A percentile compares a stretch with the other conserved stretches of the same genome.
Evolutionary conservation across 2,113 vertebrate genomes (phyloP).

Genomic region (Gopherus evgoodei): DNA sequence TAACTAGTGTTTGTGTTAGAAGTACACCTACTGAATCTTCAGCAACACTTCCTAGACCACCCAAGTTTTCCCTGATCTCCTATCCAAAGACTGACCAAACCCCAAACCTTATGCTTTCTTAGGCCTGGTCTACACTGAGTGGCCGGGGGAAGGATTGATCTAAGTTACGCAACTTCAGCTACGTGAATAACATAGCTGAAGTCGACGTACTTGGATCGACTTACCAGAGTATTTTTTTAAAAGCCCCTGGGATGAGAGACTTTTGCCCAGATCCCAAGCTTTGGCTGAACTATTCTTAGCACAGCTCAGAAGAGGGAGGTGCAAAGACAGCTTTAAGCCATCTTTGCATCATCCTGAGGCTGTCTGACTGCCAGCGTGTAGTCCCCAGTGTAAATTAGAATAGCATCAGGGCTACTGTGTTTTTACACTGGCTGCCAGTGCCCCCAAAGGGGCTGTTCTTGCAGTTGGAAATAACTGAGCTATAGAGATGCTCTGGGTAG

Average conservation of each 20-base stretch:
- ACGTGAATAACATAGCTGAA: no score
- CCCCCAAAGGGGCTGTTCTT: neutral
- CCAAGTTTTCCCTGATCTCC: conserved; percentile 15
- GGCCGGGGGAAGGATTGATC: no score
- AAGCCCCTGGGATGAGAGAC: conserved; percentile 36
- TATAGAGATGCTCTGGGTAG: neutral
- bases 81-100: conserved; percentile 2
- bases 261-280: conserved; percentile 42
- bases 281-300: conserved; percentile 58
- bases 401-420: conserved; percentile 51
- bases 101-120: conserved; percentile 23
- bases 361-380: conserved; percentile 12
- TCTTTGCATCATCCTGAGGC: conserved; percentile 52
- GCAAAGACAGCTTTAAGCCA: conserved; percentile 57
- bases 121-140: neutral
- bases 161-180: no score
- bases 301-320: conserved; percentile 39
- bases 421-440: conserved; percentile 19
- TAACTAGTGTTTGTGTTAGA: neutral
- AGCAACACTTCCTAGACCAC: conserved; percentile 22
- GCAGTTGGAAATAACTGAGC: neutral
- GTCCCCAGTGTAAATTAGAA: conserved; percentile 45
- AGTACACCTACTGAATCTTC: conserved; percentile 3
- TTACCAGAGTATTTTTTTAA: conserved; percentile 43
- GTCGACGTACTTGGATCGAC: no score